Conservation (phyloP, 2,113 vertebrate genomes). For the Gasterosteus aculeatus region DNA sequence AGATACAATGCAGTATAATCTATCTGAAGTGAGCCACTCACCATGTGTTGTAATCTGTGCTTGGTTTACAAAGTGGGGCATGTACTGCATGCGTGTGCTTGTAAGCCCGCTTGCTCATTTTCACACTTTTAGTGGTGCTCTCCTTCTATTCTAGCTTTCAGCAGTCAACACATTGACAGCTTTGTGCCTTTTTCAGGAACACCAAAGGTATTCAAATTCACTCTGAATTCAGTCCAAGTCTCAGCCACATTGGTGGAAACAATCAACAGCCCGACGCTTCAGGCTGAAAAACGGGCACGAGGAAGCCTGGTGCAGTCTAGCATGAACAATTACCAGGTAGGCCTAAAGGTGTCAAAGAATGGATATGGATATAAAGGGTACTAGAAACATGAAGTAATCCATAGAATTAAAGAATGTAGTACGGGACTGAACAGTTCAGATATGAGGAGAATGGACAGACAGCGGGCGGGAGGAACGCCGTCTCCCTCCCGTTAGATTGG, state of each 20-base stretch:
- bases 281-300: not conserved
- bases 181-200: not conserved
- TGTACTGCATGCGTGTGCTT: not conserved
- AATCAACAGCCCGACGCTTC: not conserved
- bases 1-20: no score
- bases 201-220: not conserved
- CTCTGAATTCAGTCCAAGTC: not conserved
- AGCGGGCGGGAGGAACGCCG: conserved; percentile 18
- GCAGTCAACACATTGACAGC: not conserved
- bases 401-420: conserved; percentile 22
- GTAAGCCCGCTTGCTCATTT: no score
- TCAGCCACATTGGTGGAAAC: not conserved
- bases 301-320: not conserved
- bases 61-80: not conserved
- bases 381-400: not conserved
- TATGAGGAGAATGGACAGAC: conserved; percentile 33
- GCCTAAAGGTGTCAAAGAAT: not conserved
- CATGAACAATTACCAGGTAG: not conserved
- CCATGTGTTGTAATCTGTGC: not conserved
- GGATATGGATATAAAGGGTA: not conserved
- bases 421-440: conserved; percentile 18
- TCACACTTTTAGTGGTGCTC: no score
- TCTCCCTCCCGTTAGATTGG: conserved; percentile 37
- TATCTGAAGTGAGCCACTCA: no score
- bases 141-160: not conserved